Base-by-base conservation (phyloP, 2,888 invertebrate species). In the Cephalotes varians region DNA sequence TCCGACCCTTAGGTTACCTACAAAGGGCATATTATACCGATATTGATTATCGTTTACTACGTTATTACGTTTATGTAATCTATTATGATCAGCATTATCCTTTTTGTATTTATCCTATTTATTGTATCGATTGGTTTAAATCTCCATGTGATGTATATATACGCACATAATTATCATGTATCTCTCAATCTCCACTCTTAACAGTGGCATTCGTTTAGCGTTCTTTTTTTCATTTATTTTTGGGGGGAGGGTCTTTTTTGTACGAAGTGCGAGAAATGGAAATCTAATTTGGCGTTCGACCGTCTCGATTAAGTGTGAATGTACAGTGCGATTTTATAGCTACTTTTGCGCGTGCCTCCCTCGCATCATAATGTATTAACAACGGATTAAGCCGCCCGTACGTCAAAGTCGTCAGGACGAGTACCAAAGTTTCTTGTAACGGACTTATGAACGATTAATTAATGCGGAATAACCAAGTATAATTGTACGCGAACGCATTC, bases 261-360 rank as follows among this genome's bases (percentile, higher is more conserved):
- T 60, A 51, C 54, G 10, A n/a, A 31, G 10, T 21, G 28, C 40
- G 40, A 31, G 21, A 69, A 82, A 82, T 34, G 69, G 73, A 76
- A 58, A 64, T 76, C 31, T 25, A 25, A 58, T 58, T 71, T 74
- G 18, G n/a, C 31, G 34, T 81, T 83, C 71, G 37, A 82, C 49
- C 60, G 49, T 71, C 47, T 79, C 54, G 72, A 81, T 77, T 71
- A 73, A 64, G 83, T 74, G 74, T 83, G 86, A 85, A 87, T 89
- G 89, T 86, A 86, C 87, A 81, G 85, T 81, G 86, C 82, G 83
- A 88, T 88, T 87, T 87, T 87, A 85, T 90, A 87, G 79, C 54
- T 67, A 89, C 34, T 74, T 69, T 84, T 85, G 69, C 81, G 82
- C 79, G 86, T 83, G 85, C 64, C 54, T 84, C 82, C 80, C 74